Percentiles rank a stretch among this genome's conserved stretches.
phyloP scores from a whole-genome alignment of 2,888 invertebrate species.

The Hydrotaea cyrtoneurina region DNA sequence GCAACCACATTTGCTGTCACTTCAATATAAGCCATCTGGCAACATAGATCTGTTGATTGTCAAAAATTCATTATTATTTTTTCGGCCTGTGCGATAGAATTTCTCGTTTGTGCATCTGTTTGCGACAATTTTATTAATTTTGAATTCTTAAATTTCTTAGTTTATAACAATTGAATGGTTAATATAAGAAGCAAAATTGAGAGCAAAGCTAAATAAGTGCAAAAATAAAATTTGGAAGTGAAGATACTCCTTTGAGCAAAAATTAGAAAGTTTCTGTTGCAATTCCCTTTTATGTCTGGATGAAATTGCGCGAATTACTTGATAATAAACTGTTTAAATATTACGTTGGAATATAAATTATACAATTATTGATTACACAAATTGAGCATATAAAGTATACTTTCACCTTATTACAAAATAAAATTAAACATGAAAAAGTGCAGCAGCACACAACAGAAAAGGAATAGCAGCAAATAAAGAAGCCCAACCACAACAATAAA shows the following conservation, averaged over 20 bases:
- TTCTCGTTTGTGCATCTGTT: conserved; percentile 6
- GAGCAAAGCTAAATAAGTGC: not conserved
- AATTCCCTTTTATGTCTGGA: not conserved
- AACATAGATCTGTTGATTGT: not conserved
- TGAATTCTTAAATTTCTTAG: not conserved
- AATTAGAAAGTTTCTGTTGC: conserved; percentile 20
- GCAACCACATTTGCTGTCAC: not conserved
- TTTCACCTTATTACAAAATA: conserved; percentile 22
- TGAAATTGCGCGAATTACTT: not conserved
- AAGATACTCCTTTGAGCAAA: not conserved
- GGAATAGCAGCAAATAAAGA: not conserved
- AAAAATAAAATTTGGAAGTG: not conserved
- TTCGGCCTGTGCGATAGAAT: not conserved
- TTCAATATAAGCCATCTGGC: not conserved
- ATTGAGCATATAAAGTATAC: not conserved
- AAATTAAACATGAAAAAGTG: not conserved
- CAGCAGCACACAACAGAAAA: not conserved
- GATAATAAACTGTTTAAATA: not conserved
- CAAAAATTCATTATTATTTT: conserved; percentile 7
- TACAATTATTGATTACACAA: conserved; percentile 21
- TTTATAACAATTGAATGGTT: not conserved
- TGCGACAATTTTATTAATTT: not conserved
- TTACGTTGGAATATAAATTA: not conserved
- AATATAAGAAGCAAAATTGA: not conserved
- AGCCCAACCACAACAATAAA: not conserved